These are phyloP conservation scores for Nothocercus nigrocapillus DNA, from an alignment of 2,113 vertebrate genomes.

Conservation along the genomic window DNA sequence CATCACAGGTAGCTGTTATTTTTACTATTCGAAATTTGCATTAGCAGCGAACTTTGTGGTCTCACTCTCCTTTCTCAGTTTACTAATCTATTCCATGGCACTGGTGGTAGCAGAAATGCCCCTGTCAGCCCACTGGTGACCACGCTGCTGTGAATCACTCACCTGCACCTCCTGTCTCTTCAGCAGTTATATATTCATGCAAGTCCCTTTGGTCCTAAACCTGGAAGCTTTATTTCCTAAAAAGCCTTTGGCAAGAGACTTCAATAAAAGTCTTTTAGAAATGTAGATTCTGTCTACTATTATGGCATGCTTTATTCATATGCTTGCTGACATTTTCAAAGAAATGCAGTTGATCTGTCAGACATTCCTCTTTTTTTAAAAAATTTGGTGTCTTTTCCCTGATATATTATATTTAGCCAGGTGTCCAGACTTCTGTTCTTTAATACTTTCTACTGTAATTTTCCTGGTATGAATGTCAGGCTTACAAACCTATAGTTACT, in stretches of 20 bases:
- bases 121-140: fast-evolving
- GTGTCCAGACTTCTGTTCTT: background rate
- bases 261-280: background rate
- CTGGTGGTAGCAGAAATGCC: background rate
- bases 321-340: background rate
- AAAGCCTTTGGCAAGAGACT: background rate
- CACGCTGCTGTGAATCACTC: background rate
- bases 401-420: background rate
- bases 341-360: background rate
- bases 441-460: background rate
- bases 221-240: background rate
- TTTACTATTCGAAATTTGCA: background rate
- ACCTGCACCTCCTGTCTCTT: background rate
- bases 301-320: background rate
- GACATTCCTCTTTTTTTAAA: background rate
- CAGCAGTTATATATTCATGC: background rate
- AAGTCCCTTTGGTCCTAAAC: background rate
- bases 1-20: background rate
- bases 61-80: background rate
- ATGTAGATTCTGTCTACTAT: background rate
- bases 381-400: background rate
- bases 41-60: background rate
- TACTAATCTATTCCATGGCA: background rate
- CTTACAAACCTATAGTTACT: background rate
- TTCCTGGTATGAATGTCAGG: background rate